A percentile compares a stretch with the other conserved stretches of the same genome.
Evolutionary conservation across 1,140 invertebrate species (phyloP).

Genomic region (Hylaeus anthracinus): DNA sequence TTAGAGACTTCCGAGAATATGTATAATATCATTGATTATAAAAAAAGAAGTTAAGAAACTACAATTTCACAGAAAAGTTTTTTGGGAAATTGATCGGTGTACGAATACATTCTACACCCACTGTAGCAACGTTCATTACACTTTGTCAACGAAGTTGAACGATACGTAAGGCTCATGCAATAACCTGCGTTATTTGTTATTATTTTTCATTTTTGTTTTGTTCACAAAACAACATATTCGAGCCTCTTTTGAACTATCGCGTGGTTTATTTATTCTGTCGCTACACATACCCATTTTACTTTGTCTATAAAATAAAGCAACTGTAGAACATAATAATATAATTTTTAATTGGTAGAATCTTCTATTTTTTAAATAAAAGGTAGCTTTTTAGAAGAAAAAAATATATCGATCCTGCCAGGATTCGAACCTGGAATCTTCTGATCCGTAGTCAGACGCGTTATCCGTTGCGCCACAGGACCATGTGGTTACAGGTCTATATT

Average conservation of each 20-base stretch:
- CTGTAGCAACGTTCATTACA: background rate
- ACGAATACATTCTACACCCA: too few species aligned
- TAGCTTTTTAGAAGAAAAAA: conserved; percentile 65
- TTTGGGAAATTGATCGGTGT: too few species aligned
- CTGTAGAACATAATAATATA: background rate
- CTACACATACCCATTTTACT: background rate
- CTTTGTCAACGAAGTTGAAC: background rate
- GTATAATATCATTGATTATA: too few species aligned
- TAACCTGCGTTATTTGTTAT: background rate
- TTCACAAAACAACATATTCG: too few species aligned
- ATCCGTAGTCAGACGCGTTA: conserved; percentile 96
- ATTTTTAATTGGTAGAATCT: background rate
- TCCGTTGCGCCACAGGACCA: conserved; percentile 94
- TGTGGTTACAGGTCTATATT: background rate
- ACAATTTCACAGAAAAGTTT: too few species aligned
- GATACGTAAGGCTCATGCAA: background rate
- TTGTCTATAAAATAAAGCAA: background rate
- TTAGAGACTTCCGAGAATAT: too few species aligned
- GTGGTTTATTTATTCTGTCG: background rate
- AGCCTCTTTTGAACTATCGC: too few species aligned
- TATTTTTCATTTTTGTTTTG: background rate
- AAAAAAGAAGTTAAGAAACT: too few species aligned
- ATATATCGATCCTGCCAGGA: conserved; percentile 88
- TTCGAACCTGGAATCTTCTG: conserved; percentile 95
- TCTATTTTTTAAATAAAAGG: background rate